These are phyloP conservation scores for Oikopleura vanhoeffeni DNA, from an alignment of 23 tunicate species.

Conservation along the genomic window DNA sequence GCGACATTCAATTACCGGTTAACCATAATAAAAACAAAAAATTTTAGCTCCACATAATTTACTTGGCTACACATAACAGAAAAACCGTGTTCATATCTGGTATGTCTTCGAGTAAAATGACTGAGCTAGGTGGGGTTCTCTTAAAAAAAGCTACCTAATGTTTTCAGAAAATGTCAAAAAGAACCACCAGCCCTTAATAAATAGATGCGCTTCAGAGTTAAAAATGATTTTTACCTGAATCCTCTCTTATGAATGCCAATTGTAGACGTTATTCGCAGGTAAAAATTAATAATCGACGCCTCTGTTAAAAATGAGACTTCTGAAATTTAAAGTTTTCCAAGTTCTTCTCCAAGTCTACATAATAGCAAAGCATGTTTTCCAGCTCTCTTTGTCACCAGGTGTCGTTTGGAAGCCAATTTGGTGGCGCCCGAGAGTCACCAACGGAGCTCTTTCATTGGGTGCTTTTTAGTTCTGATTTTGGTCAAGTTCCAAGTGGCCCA, in stretches of 20 bases:
- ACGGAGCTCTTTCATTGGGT: slow-evolving; percentile 11
- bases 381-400: background rate
- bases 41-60: no score
- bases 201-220: no score
- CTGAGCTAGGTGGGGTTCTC: no score
- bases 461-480: background rate
- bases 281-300: background rate
- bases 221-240: background rate
- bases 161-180: no score
- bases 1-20: no score
- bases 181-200: no score
- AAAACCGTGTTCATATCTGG: no score
- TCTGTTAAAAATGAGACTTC: background rate
- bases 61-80: no score
- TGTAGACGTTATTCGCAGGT: background rate
- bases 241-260: slow-evolving; percentile 8
- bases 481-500: background rate
- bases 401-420: background rate
- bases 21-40: no score
- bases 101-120: no score
- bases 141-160: no score
- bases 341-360: background rate
- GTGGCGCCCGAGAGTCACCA: slow-evolving; percentile 14
- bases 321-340: background rate
- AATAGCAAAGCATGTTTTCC: background rate